These are phyloP conservation scores for Hypocryptadius cinnamomeus DNA, from an alignment of 2,113 vertebrate species.

Conservation along the genomic window DNA sequence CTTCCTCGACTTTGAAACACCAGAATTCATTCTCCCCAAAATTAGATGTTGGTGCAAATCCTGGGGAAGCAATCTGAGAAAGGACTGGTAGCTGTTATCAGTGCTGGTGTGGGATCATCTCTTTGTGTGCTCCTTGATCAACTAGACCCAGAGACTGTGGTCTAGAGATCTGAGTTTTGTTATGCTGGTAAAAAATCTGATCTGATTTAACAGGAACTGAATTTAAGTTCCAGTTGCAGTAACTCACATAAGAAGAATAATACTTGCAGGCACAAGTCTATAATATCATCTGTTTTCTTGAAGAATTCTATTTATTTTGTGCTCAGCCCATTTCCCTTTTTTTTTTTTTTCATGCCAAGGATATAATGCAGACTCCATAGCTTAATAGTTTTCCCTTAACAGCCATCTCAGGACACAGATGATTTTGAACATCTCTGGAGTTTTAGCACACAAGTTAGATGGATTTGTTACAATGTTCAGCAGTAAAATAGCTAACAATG, in stretches of 20 bases:
- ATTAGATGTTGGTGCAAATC: background rate
- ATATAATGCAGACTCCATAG: background rate
- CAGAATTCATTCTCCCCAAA: background rate
- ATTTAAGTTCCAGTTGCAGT: background rate
- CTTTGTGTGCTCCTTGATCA: background rate
- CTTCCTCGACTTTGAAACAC: background rate
- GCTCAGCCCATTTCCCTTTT: background rate
- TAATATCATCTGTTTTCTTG: background rate
- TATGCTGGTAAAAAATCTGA: background rate
- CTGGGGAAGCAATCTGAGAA: background rate
- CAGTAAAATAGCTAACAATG: slow-evolving; percentile 29
- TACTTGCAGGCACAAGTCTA: background rate
- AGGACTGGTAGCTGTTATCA: background rate
- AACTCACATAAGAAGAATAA: background rate
- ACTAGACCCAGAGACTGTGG: background rate
- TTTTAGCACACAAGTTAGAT: background rate
- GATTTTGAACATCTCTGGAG: slow-evolving; percentile 24
- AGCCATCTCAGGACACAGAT: background rate
- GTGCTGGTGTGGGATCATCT: background rate
- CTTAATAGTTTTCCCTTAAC: background rate
- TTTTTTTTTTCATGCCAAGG: background rate
- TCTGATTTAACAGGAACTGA: background rate
- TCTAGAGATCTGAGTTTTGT: background rate
- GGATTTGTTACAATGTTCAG: background rate
- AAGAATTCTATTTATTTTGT: background rate